Evolutionary conservation across 2,888 invertebrate species (phyloP).

Genomic region (Prionchulus punctatus): DNA sequence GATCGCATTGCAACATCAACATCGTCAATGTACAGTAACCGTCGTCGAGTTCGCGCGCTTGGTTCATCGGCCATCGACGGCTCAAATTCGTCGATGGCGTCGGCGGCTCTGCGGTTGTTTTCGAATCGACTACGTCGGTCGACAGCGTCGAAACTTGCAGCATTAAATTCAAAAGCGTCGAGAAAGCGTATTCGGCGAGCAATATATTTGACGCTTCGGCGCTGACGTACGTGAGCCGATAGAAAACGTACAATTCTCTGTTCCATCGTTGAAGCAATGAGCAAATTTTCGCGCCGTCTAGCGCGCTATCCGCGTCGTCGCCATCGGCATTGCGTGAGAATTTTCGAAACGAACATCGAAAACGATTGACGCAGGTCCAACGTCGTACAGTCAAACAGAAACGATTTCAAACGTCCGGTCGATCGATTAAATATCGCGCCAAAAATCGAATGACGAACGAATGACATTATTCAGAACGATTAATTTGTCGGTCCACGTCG

Average conservation of each 20-base stretch:
- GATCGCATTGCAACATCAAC: constrained; percentile 36
- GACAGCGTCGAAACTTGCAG: constrained; percentile 26
- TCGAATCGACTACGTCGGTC: background rate
- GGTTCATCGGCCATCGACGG: constrained; percentile 37
- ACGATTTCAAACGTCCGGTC: background rate
- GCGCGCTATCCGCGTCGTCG: background rate
- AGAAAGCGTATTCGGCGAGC: constrained; percentile 34
- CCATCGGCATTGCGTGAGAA: background rate
- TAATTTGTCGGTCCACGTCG: too few relatives aligned
- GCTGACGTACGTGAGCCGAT: constrained; percentile 20
- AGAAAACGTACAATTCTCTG: background rate
- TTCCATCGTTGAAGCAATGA: background rate
- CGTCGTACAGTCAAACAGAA: background rate
- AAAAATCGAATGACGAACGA: too few relatives aligned
- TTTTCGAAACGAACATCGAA: background rate
- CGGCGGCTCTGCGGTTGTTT: too few relatives aligned
- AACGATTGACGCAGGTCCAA: background rate
- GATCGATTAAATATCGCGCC: background rate
- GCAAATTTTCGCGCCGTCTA: too few relatives aligned
- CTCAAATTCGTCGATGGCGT: constrained; percentile 13
- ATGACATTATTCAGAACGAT: too few relatives aligned
- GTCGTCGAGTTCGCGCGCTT: constrained; percentile 37
- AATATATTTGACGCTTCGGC: constrained; percentile 36
- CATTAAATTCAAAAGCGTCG: constrained; percentile 34
- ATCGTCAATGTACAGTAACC: constrained; percentile 36